These are phyloP conservation scores for Neodiprion pinetum DNA, from an alignment of 1,140 invertebrate genomes.

Conservation along the genomic window DNA sequence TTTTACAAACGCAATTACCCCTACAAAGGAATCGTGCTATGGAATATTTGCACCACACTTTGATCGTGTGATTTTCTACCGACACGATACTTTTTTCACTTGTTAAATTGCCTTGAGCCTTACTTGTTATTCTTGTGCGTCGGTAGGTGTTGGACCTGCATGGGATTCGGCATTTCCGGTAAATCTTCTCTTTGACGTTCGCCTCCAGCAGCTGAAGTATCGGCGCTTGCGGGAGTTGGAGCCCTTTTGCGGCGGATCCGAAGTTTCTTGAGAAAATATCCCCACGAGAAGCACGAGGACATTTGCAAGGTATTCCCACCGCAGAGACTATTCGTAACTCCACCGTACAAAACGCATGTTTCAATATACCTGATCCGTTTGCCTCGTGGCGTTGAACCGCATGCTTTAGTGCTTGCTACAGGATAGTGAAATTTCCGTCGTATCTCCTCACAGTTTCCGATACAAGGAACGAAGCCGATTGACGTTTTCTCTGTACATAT, in stretches of 20 bases:
- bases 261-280: constrained; percentile 5
- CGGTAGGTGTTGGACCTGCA: background rate
- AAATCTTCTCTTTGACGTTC: background rate
- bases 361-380: constrained; percentile 5
- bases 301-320: constrained; percentile 7
- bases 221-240: background rate
- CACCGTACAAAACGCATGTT: background rate
- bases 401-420: background rate
- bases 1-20: too few relatives aligned
- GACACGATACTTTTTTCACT: too few relatives aligned
- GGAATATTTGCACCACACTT: too few relatives aligned
- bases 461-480: background rate
- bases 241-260: background rate
- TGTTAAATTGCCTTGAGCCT: background rate
- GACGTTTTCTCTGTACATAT: background rate
- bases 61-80: too few relatives aligned
- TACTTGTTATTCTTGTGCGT: background rate
- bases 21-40: too few relatives aligned
- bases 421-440: background rate
- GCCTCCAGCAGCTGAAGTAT: background rate
- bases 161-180: background rate
- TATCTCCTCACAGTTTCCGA: background rate
- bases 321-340: background rate
- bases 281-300: background rate
- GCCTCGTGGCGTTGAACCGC: constrained; percentile 1